A percentile compares a stretch with the other conserved stretches of the same genome.
These are phyloP conservation scores for Acleris holmiana DNA, from an alignment of 2,888 invertebrate species.

Conservation along the genomic window DNA sequence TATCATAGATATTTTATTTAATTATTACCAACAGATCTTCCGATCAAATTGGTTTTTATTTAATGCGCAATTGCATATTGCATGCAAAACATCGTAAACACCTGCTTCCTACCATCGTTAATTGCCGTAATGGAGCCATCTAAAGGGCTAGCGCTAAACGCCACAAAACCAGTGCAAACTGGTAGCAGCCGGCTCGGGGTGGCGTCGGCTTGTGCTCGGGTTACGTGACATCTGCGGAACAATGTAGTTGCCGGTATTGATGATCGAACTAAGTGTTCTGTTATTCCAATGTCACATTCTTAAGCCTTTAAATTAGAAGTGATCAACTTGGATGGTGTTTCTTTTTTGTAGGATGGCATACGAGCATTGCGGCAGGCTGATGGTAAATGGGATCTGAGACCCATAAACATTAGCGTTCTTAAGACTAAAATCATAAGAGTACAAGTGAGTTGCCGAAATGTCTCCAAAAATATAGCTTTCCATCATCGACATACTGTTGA, in stretches of 20 bases:
- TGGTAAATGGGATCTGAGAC: no score
- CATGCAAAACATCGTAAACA: conserved; percentile 9
- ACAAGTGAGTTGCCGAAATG: no score
- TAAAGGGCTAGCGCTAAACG: conserved; percentile 4
- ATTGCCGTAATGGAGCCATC: conserved; percentile 13
- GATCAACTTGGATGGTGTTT: neutral
- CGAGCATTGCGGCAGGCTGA: no score
- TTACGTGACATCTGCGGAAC: conserved; percentile 5
- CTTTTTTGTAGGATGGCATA: neutral
- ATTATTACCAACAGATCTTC: no score
- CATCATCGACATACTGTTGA: no score
- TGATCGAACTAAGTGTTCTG: neutral
- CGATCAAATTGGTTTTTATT: neutral
- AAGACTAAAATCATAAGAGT: no score
- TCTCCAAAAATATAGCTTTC: no score
- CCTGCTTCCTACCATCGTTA: conserved; percentile 20
- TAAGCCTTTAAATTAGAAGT: neutral
- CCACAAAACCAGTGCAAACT: neutral
- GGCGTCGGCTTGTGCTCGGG: conserved; percentile 2
- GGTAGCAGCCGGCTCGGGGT: neutral
- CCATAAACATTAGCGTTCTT: no score
- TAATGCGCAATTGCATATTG: neutral
- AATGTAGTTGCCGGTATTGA: conserved; percentile 7
- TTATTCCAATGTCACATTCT: neutral
- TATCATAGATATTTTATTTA: no score